A percentile compares a stretch with the other conserved stretches of the same genome.
Conservation (phyloP, 1,140 invertebrate species). For the Drosophila persimilis region DNA sequence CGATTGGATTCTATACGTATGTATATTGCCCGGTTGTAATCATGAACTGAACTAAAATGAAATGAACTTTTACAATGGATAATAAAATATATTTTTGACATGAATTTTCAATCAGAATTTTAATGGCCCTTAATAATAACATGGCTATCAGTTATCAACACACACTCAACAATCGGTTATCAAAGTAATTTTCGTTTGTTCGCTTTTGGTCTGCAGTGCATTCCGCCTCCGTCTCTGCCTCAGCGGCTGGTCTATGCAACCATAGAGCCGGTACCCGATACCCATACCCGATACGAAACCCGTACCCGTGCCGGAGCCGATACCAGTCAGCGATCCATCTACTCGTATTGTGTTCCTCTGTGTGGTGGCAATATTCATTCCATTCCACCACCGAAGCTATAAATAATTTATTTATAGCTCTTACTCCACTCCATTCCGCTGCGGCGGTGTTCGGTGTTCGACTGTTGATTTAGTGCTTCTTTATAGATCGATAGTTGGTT, state of each 20-base stretch:
- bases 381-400: constrained; percentile 76
- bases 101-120: constrained; percentile 83
- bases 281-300: background rate
- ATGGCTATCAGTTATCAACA: constrained; percentile 80
- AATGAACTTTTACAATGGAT: constrained; percentile 68
- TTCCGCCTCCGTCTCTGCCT: constrained; percentile 1
- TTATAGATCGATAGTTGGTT: constrained; percentile 64
- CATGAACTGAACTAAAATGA: constrained; percentile 50
- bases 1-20: constrained; percentile 22
- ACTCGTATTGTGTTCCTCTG: constrained; percentile 48
- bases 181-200: constrained; percentile 66
- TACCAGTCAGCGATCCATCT: constrained; percentile 38
- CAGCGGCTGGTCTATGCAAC: constrained; percentile 6
- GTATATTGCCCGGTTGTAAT: constrained; percentile 48
- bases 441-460: constrained; percentile 12
- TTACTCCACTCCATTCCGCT: constrained; percentile 44
- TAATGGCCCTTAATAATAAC: constrained; percentile 83
- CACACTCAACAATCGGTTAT: constrained; percentile 65
- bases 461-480: constrained; percentile 80
- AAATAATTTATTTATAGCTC: constrained; percentile 80
- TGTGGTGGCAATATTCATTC: constrained; percentile 79
- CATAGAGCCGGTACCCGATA: constrained; percentile 13
- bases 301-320: constrained; percentile 14
- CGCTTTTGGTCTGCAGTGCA: constrained; percentile 21
- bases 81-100: constrained; percentile 83